phyloP scores from a whole-genome alignment of 2,797 vertebrate species.

The Macropus fuliginosus region DNA sequence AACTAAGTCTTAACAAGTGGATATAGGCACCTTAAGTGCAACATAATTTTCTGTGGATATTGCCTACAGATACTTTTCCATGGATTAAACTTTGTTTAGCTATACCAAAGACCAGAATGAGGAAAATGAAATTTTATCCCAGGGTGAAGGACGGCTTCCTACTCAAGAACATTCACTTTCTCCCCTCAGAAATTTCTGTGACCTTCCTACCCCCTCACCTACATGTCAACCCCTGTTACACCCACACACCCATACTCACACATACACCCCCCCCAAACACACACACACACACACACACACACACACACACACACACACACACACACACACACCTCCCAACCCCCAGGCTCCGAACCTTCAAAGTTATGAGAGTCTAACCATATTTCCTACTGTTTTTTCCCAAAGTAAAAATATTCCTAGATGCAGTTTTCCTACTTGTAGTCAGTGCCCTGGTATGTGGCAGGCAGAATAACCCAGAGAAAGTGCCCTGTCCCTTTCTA shows the following conservation, averaged over 20 bases:
- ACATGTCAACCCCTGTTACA: background rate
- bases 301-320: background rate
- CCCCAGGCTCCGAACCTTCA: background rate
- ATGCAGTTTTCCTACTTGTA: background rate
- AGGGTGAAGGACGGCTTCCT: background rate
- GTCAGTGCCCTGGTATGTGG: background rate
- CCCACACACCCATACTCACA: too few relatives aligned
- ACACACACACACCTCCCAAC: too few relatives aligned
- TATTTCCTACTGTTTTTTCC: background rate
- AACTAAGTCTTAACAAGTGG: constrained; percentile 2
- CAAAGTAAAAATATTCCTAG: background rate
- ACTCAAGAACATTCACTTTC: background rate
- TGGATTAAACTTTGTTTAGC: background rate
- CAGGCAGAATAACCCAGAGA: fast-evolving
- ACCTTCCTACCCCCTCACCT: background rate
- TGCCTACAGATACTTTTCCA: background rate
- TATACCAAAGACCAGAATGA: background rate
- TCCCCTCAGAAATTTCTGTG: background rate
- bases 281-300: background rate
- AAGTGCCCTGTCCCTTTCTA: background rate
- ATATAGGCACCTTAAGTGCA: background rate
- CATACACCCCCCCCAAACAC: too few relatives aligned
- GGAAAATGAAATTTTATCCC: background rate
- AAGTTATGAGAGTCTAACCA: background rate
- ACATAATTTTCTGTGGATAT: background rate